Evolutionary conservation across 1,140 invertebrate species (phyloP), one percentile per base, ranked within the genome.

Genomic region (Drosophila micromelanica): DNA sequence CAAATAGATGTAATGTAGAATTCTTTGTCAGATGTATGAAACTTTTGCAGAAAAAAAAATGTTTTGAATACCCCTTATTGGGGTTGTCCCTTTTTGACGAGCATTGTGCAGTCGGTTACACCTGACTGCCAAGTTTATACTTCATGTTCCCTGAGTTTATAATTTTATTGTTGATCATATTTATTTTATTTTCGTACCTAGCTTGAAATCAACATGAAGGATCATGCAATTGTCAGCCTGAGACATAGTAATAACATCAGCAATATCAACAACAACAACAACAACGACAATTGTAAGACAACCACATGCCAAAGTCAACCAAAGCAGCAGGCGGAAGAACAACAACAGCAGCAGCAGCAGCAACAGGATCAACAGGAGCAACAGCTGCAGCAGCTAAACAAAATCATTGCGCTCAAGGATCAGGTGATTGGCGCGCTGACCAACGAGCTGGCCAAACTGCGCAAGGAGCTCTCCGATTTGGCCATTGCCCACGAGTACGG

Each of bases 401-500:
- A 90, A 43, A 92, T 92, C 42, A 87, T 92, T 5, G 78, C 78
- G 2, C 62, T 92, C 0, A 92, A 92, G 62, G 91, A 92, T 78
- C 89, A 92, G 49, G 91, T 92, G 5, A 92, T 92, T 32, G 73
- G 87, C 2, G 91, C 91, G 0, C 42, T 92, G 2, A 92, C 91
- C 68, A 90, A 87, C 55, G 91, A 92, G 35, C 40, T 92, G 68
- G 91, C 89, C 56, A 92, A 92, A 56, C 64, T 92, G 56, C 85
- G 91, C 32, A 92, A 92, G 69, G 91, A 92, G 55, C 79, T 92
- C 20, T 92, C 91, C 45, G 91, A 92, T 27, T 52, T 92, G 75
- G 91, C 91, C 11, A 92, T 92, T 52, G 90, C 84, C 20, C 91
- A 92, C 27, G 91, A 92, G 52, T 92, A 92, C 20, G 91, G 91